These are phyloP conservation scores for Molorchus minor DNA, from an alignment of 2,888 invertebrate genomes.

Conservation along the genomic window DNA sequence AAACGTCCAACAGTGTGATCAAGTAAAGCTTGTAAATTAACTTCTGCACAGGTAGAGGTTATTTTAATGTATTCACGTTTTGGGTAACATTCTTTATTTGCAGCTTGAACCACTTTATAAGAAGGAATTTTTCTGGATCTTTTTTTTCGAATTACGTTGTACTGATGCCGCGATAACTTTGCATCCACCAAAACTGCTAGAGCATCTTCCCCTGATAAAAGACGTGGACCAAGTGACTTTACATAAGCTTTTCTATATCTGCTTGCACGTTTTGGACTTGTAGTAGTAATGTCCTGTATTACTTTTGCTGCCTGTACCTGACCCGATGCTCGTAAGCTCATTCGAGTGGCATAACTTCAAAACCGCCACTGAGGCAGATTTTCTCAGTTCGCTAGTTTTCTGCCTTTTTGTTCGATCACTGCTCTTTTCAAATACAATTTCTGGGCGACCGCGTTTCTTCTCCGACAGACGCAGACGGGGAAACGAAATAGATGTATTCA, in stretches of 20 bases:
- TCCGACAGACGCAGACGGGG: too few species aligned
- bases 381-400: too few species aligned
- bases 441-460: too few species aligned
- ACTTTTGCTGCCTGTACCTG: slow-evolving; percentile 1
- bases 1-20: slow-evolving; percentile 16
- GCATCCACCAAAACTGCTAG: neutral
- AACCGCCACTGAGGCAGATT: too few species aligned
- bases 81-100: neutral
- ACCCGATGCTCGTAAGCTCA: neutral
- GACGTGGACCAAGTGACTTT: neutral
- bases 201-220: neutral
- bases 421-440: too few species aligned
- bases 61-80: neutral
- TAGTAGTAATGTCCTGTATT: neutral
- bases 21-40: slow-evolving; percentile 16
- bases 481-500: too few species aligned
- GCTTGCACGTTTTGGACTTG: neutral
- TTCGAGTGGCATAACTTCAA: slow-evolving; percentile 9
- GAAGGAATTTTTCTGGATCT: neutral
- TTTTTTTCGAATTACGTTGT: neutral
- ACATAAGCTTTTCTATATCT: neutral
- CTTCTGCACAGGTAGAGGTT: slow-evolving; percentile 9
- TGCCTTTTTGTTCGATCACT: too few species aligned
- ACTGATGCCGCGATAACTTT: neutral
- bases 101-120: neutral